Evolutionary conservation across 2,888 invertebrate genomes (phyloP).

Genomic region (Marasmarcha lunaedactyla): DNA sequence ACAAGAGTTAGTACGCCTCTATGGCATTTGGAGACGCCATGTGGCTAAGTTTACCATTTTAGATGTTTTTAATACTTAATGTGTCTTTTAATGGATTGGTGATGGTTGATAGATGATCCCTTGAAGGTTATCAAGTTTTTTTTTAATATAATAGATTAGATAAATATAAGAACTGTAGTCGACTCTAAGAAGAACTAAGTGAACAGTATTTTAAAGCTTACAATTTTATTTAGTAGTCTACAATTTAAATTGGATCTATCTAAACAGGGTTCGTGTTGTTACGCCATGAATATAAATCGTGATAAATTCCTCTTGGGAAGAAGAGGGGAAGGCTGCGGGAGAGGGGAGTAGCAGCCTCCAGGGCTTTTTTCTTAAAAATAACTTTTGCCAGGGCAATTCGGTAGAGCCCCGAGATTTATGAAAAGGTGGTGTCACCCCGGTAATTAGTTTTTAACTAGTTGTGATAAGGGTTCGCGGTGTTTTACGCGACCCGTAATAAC

Average conservation of each 20-base stretch:
- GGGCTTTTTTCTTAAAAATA: conserved; percentile 71
- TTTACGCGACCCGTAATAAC: conserved; percentile 56
- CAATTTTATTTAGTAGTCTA: conserved; percentile 31
- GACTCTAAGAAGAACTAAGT: no score
- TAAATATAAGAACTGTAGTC: no score
- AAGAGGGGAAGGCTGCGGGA: conserved; percentile 25
- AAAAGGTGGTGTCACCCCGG: conserved; percentile 68
- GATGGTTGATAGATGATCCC: no score
- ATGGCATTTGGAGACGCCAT: conserved; percentile 46
- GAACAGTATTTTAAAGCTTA: background rate
- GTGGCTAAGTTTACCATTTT: conserved; percentile 27
- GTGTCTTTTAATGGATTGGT: no score
- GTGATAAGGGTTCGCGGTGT: conserved; percentile 62
- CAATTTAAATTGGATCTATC: conserved; percentile 58
- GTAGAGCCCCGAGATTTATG: conserved; percentile 61
- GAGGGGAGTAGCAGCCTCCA: conserved; percentile 44
- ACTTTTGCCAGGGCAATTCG: conserved; percentile 69
- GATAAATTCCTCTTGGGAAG: conserved; percentile 64
- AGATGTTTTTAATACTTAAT: no score
- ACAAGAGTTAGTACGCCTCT: conserved; percentile 45
- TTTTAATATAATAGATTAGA: no score
- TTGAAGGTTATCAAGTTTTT: no score
- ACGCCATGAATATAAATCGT: conserved; percentile 73
- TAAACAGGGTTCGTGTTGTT: conserved; percentile 64
- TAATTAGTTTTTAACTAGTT: conserved; percentile 72